These are phyloP conservation scores for Muntiacus muntjak DNA, from an alignment of 2,113 vertebrate genomes.

Conservation along the genomic window DNA sequence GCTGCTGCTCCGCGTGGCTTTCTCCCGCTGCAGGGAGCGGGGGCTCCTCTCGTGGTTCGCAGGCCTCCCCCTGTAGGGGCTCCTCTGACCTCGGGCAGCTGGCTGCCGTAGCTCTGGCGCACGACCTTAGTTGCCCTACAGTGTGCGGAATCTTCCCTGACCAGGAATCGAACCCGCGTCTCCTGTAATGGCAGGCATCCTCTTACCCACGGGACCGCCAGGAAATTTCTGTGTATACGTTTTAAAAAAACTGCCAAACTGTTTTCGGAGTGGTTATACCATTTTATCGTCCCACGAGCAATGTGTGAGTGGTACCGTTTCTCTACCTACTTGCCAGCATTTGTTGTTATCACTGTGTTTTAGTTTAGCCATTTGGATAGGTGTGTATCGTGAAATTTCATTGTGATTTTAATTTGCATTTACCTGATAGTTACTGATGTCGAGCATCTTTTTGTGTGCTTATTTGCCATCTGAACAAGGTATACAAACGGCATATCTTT, in stretches of 20 bases:
- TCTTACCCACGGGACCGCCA: not conserved
- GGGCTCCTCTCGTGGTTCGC: rapidly evolving
- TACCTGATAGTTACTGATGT: not conserved
- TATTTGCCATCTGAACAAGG: not conserved
- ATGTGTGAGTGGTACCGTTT: not conserved
- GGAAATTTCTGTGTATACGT: not conserved
- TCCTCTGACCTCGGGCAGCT: rapidly evolving
- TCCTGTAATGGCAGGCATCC: not conserved
- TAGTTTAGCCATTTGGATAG: not conserved
- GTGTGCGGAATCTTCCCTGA: not conserved
- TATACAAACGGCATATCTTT: not conserved
- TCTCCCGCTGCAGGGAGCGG: not conserved
- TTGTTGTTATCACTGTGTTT: not conserved
- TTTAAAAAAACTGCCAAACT: not conserved
- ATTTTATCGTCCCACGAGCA: not conserved
- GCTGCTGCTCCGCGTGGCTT: not conserved
- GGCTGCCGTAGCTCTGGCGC: not conserved
- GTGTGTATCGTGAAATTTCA: not conserved
- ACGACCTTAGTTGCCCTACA: not conserved
- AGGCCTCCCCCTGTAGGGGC: not conserved
- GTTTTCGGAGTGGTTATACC: not conserved
- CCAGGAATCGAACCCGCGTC: not conserved
- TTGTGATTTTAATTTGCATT: not conserved
- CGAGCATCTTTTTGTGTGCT: not conserved
- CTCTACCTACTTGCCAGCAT: not conserved